Evolutionary conservation across 2,113 vertebrate genomes (phyloP).

Genomic region (Casuarius casuarius): DNA sequence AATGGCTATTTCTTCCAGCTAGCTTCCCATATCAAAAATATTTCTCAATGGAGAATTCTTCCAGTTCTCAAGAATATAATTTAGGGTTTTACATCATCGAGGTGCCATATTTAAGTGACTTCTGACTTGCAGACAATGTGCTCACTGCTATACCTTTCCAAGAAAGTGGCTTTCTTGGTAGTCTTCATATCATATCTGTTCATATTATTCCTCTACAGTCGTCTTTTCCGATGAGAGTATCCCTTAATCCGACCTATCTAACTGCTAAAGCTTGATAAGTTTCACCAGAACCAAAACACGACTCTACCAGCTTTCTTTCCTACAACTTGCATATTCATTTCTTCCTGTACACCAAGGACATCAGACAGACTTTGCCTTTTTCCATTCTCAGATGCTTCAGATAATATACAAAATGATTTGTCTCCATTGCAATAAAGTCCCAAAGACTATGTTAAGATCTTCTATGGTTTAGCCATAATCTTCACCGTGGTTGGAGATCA

Average conservation of each 20-base stretch:
- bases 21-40: neutral
- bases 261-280: neutral
- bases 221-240: neutral
- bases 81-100: neutral
- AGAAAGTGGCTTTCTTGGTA: neutral
- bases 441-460: neutral
- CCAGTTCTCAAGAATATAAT: neutral
- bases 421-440: neutral
- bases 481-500: neutral
- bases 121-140: neutral
- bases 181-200: neutral
- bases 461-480: neutral
- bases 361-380: neutral
- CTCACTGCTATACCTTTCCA: neutral
- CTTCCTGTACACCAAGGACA: no score
- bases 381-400: neutral
- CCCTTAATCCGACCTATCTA: neutral
- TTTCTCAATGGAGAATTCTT: neutral
- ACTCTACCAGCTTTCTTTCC: neutral
- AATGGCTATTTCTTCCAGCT: neutral
- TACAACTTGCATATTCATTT: neutral
- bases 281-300: neutral
- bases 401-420: neutral
- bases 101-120: neutral
- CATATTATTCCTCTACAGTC: neutral